These are phyloP conservation scores for Montipora efflorescens DNA, from an alignment of 64 coral and sea anemone species.

Conservation along the genomic window DNA sequence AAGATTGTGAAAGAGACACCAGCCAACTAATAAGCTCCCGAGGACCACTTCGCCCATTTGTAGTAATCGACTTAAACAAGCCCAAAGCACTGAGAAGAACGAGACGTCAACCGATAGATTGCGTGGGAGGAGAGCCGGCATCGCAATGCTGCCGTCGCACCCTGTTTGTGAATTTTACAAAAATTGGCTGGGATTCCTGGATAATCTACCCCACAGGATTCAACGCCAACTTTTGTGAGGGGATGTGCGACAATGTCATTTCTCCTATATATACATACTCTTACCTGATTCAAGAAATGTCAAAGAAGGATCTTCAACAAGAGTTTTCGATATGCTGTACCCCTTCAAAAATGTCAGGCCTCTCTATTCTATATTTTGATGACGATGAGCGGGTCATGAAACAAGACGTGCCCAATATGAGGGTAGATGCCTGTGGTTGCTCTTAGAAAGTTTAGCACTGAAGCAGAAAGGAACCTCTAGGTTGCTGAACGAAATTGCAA, in stretches of 20 bases:
- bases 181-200: conserved; percentile 41
- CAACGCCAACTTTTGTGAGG: conserved; percentile 3
- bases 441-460: background rate
- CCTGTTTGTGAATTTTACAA: conserved; percentile 8
- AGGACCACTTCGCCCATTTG: conserved; percentile 20
- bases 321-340: background rate
- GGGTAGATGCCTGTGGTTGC: background rate
- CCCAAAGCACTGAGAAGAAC: background rate
- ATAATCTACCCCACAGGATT: conserved; percentile 13
- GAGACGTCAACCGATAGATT: background rate
- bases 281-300: background rate
- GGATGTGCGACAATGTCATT: background rate
- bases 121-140: too few species aligned
- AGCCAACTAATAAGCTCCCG: conserved; percentile 1
- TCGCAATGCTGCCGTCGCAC: background rate
- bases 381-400: background rate
- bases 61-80: conserved; percentile 29
- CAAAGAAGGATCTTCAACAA: too few species aligned
- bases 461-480: background rate
- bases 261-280: background rate
- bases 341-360: background rate
- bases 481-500: too few species aligned
- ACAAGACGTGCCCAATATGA: background rate
- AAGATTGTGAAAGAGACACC: conserved; percentile 3
- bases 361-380: conserved; percentile 14